Evolutionary conservation across 2,888 invertebrate species (phyloP), one percentile per base, ranked within the genome.

Genomic region (Agrotis puta): DNA sequence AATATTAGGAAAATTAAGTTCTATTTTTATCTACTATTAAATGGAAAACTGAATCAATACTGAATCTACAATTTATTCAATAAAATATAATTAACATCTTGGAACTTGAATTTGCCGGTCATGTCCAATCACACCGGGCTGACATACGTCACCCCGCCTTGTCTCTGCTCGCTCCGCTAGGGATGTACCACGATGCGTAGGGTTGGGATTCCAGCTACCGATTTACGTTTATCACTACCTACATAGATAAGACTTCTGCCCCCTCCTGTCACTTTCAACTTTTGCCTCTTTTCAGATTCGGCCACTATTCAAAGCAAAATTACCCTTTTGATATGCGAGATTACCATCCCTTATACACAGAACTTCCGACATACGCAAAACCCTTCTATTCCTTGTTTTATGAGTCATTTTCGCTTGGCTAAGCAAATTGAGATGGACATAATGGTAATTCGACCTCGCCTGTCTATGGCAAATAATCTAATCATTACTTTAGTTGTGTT

Each of bases 311-410:
- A 82, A 79, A 82, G 64, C 48, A 70, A 70, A 68, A 68, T 20
- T 4, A 50, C 45, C 64, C 62, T 82, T 82, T 78, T 64, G 61
- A 78, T 64, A 66, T 48, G 3, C 57, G 67, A 57, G 68, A 68
- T 74, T 82, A 74, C 57, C 24, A 51, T 22, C 53, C 47, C 45
- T 51, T 64, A 45, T 54, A 65, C 22, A 22, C 13, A 1, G 22
- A 66, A 50, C 11, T 11, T 45, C 9, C n/a, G 18, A 39, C 24
- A 1, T n/a, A 33, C 11, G 3, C 13, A 50, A 24, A 59, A 51
- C 22, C n/a, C 20, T 66, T 27, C 2, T n/a, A 3, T 0, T 0
- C 1, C 53, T 59, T 11, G 39, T 43, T 48, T 66, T 66, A 71
- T 20, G 56, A 16, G 27, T 58, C 50, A 69, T 50, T 67, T 71